Percentiles rank a stretch among this genome's conserved stretches.
phyloP scores from a whole-genome alignment of 1,140 invertebrate species.

The Drosophila quadrilineata region DNA sequence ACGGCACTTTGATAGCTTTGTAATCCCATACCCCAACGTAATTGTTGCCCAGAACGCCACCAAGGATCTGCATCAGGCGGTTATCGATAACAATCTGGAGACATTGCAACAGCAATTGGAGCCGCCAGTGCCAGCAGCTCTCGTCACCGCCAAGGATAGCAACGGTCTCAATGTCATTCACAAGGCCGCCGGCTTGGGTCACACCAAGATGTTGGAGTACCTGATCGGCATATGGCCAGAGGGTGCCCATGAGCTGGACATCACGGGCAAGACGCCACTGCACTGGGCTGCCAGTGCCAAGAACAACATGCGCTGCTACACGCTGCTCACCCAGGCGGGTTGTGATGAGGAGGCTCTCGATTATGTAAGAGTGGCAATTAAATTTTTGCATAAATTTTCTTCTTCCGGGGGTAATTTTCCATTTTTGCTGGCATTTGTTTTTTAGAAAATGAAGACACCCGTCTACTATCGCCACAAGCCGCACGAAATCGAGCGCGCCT shows the following conservation, averaged over 20 bases:
- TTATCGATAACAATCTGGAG: constrained; percentile 89
- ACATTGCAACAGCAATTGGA: constrained; percentile 85
- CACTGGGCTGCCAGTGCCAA: constrained; percentile 93
- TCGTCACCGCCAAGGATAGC: constrained; percentile 89
- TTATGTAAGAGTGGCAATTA: too few species aligned
- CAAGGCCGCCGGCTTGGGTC: constrained; percentile 91
- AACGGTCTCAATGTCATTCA: constrained; percentile 92
- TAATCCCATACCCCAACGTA: too few species aligned
- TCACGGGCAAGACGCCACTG: constrained; percentile 93
- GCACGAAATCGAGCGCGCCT: constrained; percentile 87
- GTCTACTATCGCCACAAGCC: constrained; percentile 89
- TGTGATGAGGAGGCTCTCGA: constrained; percentile 91
- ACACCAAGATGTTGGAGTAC: constrained; percentile 87
- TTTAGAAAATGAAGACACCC: constrained; percentile 91
- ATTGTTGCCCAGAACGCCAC: constrained; percentile 87
- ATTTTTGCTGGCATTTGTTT: constrained; percentile 24
- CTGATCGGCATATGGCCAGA: constrained; percentile 88
- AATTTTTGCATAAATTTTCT: too few species aligned
- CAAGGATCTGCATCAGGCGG: constrained; percentile 89
- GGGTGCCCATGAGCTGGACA: constrained; percentile 86
- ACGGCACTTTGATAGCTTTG: too few species aligned
- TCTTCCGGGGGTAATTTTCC: constrained; percentile 34
- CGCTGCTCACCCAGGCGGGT: constrained; percentile 87
- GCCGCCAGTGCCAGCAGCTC: constrained; percentile 87
- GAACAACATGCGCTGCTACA: constrained; percentile 87